Conservation (phyloP, 2,113 vertebrate genomes). For the Hippocampus abdominalis region DNA sequence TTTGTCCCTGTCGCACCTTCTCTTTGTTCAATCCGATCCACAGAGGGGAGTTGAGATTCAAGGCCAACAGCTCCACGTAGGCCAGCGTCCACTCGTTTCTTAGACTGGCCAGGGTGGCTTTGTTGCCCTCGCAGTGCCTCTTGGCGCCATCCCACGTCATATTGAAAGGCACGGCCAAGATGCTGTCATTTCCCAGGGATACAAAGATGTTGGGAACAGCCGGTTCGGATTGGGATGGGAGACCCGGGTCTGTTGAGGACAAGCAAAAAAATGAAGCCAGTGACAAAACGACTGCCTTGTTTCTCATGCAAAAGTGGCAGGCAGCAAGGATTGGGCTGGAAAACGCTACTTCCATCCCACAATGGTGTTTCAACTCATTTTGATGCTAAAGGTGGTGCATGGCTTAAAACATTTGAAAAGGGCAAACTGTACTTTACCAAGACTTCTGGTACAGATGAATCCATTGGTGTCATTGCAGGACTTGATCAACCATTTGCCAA, state of each 20-base stretch:
- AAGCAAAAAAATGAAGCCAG: background rate
- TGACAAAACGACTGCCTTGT: background rate
- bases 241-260: conserved; percentile 65
- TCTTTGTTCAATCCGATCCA: conserved; percentile 91
- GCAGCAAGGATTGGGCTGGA: too few relatives aligned
- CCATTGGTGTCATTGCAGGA: conserved; percentile 76
- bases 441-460: conserved; percentile 76
- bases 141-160: conserved; percentile 80
- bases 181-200: conserved; percentile 75
- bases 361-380: too few relatives aligned
- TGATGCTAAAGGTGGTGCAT: too few relatives aligned
- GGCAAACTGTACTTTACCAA: conserved; percentile 67
- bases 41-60: conserved; percentile 69
- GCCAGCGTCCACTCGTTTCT: conserved; percentile 74
- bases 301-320: too few relatives aligned
- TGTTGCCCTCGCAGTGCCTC: conserved; percentile 63
- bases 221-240: conserved; percentile 45
- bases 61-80: conserved; percentile 73
- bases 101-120: conserved; percentile 76
- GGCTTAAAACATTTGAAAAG: background rate
- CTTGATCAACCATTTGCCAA: conserved; percentile 78
- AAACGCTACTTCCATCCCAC: too few relatives aligned
- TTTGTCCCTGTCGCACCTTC: conserved; percentile 67
- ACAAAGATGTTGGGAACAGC: conserved; percentile 52
- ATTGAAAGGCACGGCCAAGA: conserved; percentile 73